Conservation (phyloP, 2,888 invertebrate species). For the Harmothoe impar region DNA sequence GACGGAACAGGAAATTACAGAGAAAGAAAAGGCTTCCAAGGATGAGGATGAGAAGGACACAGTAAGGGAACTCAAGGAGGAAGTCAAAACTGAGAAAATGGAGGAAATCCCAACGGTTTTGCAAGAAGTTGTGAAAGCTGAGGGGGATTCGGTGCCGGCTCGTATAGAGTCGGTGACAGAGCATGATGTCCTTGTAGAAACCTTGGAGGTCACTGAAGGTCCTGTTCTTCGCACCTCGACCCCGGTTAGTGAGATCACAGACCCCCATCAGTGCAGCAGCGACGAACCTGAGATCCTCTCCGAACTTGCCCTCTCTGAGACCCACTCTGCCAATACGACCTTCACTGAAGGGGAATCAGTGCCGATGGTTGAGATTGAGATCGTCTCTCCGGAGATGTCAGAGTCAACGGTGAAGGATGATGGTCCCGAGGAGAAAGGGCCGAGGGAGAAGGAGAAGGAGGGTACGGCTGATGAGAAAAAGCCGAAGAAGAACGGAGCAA, state of each 20-base stretch:
- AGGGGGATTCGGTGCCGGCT: neutral
- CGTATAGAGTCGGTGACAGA: conserved; percentile 31
- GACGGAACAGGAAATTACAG: conserved; percentile 57
- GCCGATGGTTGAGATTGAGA: conserved; percentile 51
- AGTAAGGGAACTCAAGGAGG: conserved; percentile 27
- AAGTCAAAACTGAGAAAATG: conserved; percentile 27
- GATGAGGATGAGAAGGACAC: conserved; percentile 87
- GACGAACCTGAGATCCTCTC: conserved; percentile 4
- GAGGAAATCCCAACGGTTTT: neutral
- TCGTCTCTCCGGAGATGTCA: conserved; percentile 59
- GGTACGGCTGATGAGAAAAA: conserved; percentile 63
- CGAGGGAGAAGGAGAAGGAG: conserved; percentile 69
- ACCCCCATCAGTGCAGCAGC: neutral
- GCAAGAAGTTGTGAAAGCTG: neutral
- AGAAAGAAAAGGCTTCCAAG: conserved; percentile 86
- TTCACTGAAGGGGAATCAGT: conserved; percentile 28
- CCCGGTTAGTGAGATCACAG: neutral
- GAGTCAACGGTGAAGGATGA: conserved; percentile 47
- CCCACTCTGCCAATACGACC: conserved; percentile 37
- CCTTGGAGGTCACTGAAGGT: conserved; percentile 33
- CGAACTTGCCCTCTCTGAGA: neutral
- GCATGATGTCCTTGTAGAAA: conserved; percentile 36
- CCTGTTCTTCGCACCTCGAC: conserved; percentile 24
- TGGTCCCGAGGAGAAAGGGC: conserved; percentile 44
- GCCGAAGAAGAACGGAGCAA: conserved; percentile 67